Evolutionary conservation across 2,888 invertebrate species (phyloP), one percentile per base, ranked within the genome.

Genomic region (Oxyteleia sp.): DNA sequence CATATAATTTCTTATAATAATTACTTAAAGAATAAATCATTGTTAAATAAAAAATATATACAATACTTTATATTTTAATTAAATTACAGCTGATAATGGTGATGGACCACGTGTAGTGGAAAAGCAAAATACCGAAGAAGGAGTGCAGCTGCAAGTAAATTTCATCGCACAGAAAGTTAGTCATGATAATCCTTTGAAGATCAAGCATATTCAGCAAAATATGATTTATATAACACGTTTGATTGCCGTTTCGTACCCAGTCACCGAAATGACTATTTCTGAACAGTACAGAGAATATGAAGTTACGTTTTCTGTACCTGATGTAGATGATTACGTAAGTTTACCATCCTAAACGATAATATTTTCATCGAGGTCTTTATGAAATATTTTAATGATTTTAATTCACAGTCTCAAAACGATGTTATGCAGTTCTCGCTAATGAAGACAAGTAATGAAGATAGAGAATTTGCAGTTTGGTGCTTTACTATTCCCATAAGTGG

Each of bases 381-480:
- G 5, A 26, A 26, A 5, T 26, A 26, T 26, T 26, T 26, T 26
- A 26, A 26, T 26, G 26, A 4, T 26, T 26, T 26, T 26, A 4
- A 26, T 26, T 26, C 5, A n/a, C 5, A 26, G 26, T 4, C 4
- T 5, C 4, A 26, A 26, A 3, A 16, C 1, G 55, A 55, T n/a
- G 18, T 11, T 18, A 11, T 55, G 10, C 55, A 55, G n/a, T 55
- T 18, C n/a, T 32, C 55, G 1, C 10, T 55, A 5, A 3, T 16
- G 10, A 15, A 11, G 32, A 1, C 11, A 1, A 18, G 18, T 16
- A 16, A 0, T 2, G 18, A 2, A 0, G 32, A 16, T 4, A 35
- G 35, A n/a, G 55, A 55, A 55, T 15, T 11, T 11, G 10, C 1
- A 10, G 18, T 55, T 35, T 55, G 55, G 55, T 55, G 55, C 35